Base-by-base conservation (phyloP, 2,888 invertebrate species). In the Lasiommata megera region DNA sequence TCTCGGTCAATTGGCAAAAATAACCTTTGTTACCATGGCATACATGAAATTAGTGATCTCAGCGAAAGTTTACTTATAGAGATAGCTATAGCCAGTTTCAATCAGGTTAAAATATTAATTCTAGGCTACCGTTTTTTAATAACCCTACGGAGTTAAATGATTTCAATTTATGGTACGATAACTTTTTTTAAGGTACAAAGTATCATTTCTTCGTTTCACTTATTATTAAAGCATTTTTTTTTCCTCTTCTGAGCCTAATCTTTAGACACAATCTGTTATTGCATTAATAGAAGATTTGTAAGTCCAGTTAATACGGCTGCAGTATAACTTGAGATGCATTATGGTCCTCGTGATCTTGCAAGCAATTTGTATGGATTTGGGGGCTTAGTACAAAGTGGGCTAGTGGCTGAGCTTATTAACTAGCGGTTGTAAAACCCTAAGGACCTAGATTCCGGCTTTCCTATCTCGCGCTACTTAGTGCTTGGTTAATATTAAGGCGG, bases 291-390 rank as follows among this genome's bases (percentile, higher is more conserved):
- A 11, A 46, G 11, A 31, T 31, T 46, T 31, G 29, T 31, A 31
- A 29, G 16, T 16, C 46, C 46, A 9, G 11, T 31, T 31, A 46
- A 46, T 31, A 29, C 28, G 16, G 29, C 51, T 50, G 28, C 18
- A 23, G 29, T 14, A 8, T n/a, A 34, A 31, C 9, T 44, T 58
- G 38, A 43, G 50, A 31, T 60, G 62, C 61, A 65, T 64, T 58
- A 62, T 59, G 56, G 40, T 46, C 14, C 38, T 53, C 48, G 47
- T 56, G 58, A 63, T 58, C 41, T 47, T 62, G 54, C 60, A 60
- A 60, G 62, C 63, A 48, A 63, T 63, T 56, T 63, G 61, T 63
- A 58, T 54, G 62, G 63, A 54, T 65, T 61, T 65, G 14, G 41
- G 44, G 44, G 65, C 53, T 65, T 60, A 65, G 54, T 18, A 41